Percentiles rank a stretch among this genome's conserved stretches.
Conservation (phyloP, 2,888 invertebrate genomes). For the Cyclophora albipunctata region DNA sequence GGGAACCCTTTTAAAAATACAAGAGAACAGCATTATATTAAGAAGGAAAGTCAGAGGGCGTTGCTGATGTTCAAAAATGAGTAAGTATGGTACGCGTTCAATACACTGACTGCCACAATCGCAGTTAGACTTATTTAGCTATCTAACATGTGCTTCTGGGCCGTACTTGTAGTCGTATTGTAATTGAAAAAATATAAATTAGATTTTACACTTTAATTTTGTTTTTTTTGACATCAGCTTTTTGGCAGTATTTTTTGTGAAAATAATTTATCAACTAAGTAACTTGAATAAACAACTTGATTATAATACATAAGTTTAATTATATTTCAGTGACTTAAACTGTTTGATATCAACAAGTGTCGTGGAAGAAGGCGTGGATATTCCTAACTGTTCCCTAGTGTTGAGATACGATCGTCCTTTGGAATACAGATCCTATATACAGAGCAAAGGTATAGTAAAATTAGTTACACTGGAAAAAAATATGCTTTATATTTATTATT, state of each 20-base stretch:
- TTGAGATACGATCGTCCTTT: slow-evolving; percentile 82
- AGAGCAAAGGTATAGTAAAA: slow-evolving; percentile 82
- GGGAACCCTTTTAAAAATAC: slow-evolving; percentile 73
- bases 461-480: not conserved
- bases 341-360: slow-evolving; percentile 79
- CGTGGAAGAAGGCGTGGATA: slow-evolving; percentile 92
- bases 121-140: no score
- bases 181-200: no score
- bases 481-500: no score
- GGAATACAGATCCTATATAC: slow-evolving; percentile 89
- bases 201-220: no score
- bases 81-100: slow-evolving; percentile 31
- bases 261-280: no score
- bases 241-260: no score
- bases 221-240: no score
- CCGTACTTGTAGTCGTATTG: no score
- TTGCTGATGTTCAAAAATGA: slow-evolving; percentile 62
- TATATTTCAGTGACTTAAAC: slow-evolving; percentile 54
- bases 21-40: slow-evolving; percentile 68
- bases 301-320: no score
- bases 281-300: no score
- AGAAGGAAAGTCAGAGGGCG: slow-evolving; percentile 72
- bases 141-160: no score
- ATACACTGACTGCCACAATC: no score
- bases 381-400: slow-evolving; percentile 87